phyloP scores from a whole-genome alignment of 1,140 invertebrate species.

The Drosophila leontia region DNA sequence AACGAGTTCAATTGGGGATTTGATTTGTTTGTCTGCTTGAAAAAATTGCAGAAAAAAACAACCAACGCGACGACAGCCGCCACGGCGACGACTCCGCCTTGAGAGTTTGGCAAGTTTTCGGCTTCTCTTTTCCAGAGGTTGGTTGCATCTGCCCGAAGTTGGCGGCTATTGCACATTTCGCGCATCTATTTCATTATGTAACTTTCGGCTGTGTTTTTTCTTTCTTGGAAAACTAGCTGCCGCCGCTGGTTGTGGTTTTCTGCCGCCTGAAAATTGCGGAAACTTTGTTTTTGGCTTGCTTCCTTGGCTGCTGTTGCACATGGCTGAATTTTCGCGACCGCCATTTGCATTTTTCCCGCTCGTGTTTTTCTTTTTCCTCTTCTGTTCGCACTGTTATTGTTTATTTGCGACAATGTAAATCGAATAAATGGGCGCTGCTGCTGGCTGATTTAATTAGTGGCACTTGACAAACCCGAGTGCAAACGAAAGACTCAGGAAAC shows the following conservation, averaged over 20 bases:
- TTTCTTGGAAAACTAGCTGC: conserved; percentile 44
- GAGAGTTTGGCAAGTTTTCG: conserved; percentile 67
- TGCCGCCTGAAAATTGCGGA: conserved; percentile 72
- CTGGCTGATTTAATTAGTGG: conserved; percentile 41
- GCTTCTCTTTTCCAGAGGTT: conserved; percentile 47
- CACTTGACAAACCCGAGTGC: conserved; percentile 38
- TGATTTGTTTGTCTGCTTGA: conserved; percentile 47
- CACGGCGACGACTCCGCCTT: conserved; percentile 42
- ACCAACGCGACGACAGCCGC: conserved; percentile 19
- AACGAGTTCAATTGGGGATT: conserved; percentile 73
- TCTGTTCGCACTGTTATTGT: conserved; percentile 62
- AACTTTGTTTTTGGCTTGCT: conserved; percentile 60
- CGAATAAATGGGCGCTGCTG: conserved; percentile 50
- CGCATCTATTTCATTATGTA: conserved; percentile 82
- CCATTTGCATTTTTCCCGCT: conserved; percentile 70
- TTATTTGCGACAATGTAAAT: conserved; percentile 61
- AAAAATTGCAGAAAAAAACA: conserved; percentile 3
- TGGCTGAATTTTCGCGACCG: conserved; percentile 67
- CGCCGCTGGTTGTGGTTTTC: conserved; percentile 55
- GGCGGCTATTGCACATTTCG: conserved; percentile 74
- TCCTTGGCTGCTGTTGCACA: conserved; percentile 67
- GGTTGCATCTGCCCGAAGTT: conserved; percentile 66
- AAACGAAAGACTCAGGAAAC: conserved; percentile 78
- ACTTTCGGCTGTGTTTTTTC: conserved; percentile 53
- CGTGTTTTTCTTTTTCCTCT: conserved; percentile 17